Evolutionary conservation across 2,113 vertebrate species (phyloP), one percentile per base, ranked within the genome.

Genomic region (Meles meles): DNA sequence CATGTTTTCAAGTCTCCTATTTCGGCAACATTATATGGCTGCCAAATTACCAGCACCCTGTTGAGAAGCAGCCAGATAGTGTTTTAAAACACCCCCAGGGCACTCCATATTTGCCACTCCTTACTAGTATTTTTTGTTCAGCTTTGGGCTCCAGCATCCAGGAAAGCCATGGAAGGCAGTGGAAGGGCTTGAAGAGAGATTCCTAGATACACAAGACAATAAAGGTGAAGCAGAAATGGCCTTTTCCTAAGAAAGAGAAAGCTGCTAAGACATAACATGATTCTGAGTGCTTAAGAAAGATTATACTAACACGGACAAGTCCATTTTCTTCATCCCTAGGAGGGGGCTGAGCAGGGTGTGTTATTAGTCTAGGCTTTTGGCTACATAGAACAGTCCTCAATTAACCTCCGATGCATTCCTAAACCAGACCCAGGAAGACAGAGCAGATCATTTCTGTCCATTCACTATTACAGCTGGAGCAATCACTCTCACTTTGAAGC

Each of bases 191-290:
- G 9, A 59, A 94, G 27, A 93, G 76, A 88, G 61, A 14, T 84
- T 57, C 61, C 9, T 34, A 92, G 49, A 67, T 13, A 92, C 67
- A 47, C 69, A 93, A 80, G 59, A 65, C 27, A 67, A 83, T 77
- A 44, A 94, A 87, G 37, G 44, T 82, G 82, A 52, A 65, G 67
- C 18, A n/a, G 52, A 81, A 93, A 95, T 34, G 93, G 49, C 34
- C 61, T 95, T 97, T 87, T 71, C 39, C 72, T 67, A 69, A 83
- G 12, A 71, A 96, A 97, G 57, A 88, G 37, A 86, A 88, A 55
- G 63, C 47, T 81, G 39, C 9, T 8, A 44, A 79, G 72, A 83
- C 5, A 57, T 25, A 93, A 59, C 74, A 94, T 4, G 25, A 29
- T 31, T 96, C 90, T 96, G 21, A 74, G 55, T 21, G 37, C 20